Percentiles rank a stretch among this genome's conserved stretches.
Conservation (phyloP, 2,797 vertebrate species). For the Scleropages formosus region DNA sequence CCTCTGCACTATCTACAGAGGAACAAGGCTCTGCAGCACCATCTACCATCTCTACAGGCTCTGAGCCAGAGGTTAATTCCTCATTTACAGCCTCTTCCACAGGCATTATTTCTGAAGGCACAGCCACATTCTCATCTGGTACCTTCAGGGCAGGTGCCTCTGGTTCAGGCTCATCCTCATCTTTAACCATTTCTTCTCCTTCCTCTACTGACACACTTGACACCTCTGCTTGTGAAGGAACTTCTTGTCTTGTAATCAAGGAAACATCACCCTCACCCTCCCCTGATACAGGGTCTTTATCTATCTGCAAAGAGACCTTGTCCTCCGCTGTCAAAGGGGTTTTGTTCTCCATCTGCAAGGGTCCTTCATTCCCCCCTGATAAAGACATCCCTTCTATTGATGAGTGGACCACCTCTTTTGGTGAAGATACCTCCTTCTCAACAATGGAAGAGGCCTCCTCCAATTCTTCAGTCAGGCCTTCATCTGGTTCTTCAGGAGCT, state of each 20-base stretch:
- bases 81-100: background rate
- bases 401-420: too few species aligned
- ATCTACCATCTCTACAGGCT: slow-evolving; percentile 13
- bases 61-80: background rate
- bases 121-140: background rate
- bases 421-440: background rate
- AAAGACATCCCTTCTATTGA: too few species aligned
- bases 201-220: background rate
- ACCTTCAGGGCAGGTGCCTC: background rate
- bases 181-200: background rate
- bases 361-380: background rate
- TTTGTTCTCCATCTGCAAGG: background rate
- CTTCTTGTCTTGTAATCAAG: background rate
- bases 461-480: background rate
- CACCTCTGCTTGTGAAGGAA: background rate
- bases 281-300: background rate
- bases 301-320: background rate
- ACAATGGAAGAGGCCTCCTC: background rate
- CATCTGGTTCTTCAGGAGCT: slow-evolving; percentile 19
- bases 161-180: slow-evolving; percentile 7
- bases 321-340: background rate
- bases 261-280: background rate
- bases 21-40: background rate
- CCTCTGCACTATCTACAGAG: slow-evolving; percentile 48
- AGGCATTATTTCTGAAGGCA: background rate